These are phyloP conservation scores for Anser cygnoides DNA, from an alignment of 2,113 vertebrate species.

Conservation along the genomic window DNA sequence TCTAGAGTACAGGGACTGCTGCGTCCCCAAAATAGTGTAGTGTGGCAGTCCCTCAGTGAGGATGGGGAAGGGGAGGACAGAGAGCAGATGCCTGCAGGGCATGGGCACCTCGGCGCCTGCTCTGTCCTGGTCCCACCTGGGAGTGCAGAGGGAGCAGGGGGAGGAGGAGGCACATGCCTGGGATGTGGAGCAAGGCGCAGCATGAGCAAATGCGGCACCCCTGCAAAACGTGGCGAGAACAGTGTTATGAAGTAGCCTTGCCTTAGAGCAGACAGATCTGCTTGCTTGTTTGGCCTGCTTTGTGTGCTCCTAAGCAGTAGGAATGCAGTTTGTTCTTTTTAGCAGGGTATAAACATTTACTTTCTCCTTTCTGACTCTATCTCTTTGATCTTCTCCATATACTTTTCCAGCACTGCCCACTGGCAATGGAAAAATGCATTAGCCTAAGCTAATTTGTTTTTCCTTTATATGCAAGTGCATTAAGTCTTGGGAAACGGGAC, in stretches of 20 bases:
- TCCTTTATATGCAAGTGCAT: conserved; percentile 20
- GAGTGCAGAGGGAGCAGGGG: fast-evolving
- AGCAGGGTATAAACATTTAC: conserved; percentile 23
- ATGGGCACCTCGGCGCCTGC: background rate
- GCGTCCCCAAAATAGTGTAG: fast-evolving
- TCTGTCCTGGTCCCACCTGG: background rate
- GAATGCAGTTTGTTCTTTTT: background rate
- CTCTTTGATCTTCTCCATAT: conserved; percentile 52
- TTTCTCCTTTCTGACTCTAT: conserved; percentile 48
- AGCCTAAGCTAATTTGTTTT: conserved; percentile 65
- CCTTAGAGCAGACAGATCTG: background rate
- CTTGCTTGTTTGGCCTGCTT: background rate
- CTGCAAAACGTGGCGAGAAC: background rate
- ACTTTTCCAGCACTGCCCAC: conserved; percentile 54
- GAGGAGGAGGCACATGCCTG: too few relatives aligned
- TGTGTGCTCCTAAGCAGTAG: background rate
- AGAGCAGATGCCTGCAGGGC: background rate
- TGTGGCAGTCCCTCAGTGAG: fast-evolving
- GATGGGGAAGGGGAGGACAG: fast-evolving
- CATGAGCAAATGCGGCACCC: background rate
- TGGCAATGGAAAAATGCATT: conserved; percentile 65
- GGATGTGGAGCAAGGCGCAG: background rate
- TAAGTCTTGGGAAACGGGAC: conserved; percentile 29
- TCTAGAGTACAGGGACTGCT: fast-evolving
- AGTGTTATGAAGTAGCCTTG: background rate